A percentile compares a stretch with the other conserved stretches of the same genome.
phyloP scores from a whole-genome alignment of 2,113 vertebrate genomes.

The Numenius arquata region DNA sequence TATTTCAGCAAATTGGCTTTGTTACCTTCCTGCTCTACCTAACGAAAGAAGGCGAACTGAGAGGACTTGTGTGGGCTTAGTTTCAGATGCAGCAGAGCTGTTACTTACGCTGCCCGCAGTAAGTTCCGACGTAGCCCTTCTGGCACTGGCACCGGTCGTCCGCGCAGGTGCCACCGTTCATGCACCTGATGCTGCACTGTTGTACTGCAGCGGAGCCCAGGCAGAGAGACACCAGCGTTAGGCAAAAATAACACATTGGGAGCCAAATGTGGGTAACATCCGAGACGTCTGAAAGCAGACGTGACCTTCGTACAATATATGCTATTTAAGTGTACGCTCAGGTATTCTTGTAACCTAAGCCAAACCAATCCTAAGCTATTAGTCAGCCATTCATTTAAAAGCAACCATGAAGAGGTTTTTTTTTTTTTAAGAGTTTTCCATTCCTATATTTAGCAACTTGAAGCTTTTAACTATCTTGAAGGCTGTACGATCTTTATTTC shows the following conservation, averaged over 20 bases:
- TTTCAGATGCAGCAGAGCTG: background rate
- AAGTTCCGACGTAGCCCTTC: slow-evolving; percentile 79
- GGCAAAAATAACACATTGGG: background rate
- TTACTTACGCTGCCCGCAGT: slow-evolving; percentile 83
- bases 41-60: too few relatives aligned
- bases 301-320: fast-evolving
- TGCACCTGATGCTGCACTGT: slow-evolving; percentile 80
- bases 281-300: background rate
- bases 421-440: background rate
- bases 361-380: too few relatives aligned
- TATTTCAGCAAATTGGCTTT: background rate
- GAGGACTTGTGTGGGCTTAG: fast-evolving
- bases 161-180: slow-evolving; percentile 79
- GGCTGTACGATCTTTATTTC: background rate
- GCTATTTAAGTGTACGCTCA: background rate
- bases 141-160: slow-evolving; percentile 79
- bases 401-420: background rate
- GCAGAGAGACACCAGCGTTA: background rate
- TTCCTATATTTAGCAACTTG: fast-evolving
- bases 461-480: background rate
- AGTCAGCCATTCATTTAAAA: background rate
- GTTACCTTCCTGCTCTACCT: background rate
- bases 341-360: background rate
- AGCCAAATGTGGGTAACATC: background rate
- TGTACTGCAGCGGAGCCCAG: slow-evolving; percentile 62